Evolutionary conservation across 2,888 invertebrate genomes (phyloP), one percentile per base, ranked within the genome.

Genomic region (Ochlodes sylvanus): DNA sequence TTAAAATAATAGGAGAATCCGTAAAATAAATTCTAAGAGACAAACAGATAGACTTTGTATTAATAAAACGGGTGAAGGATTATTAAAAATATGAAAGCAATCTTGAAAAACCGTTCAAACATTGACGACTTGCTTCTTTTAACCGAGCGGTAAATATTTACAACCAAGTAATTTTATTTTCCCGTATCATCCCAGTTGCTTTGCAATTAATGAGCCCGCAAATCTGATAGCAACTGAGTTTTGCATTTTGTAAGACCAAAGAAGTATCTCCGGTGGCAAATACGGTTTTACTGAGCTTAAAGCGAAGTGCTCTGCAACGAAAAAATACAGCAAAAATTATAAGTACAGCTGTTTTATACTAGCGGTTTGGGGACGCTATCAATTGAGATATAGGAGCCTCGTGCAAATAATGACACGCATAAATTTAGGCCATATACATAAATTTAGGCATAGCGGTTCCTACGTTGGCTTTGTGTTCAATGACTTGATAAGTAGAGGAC

Each of bases 261-360:
- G 66, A 66, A 66, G 60, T 66, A 60, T 58, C 65, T 66, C 58
- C 65, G 27, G 65, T 66, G 58, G 65, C 65, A 66, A 66, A 66
- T 66, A 66, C 58, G 65, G 58, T 66, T 58, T 57, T 50, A 58
- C 58, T 66, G 21, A 66, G 65, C 65, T 66, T 57, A 57, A 21
- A 66, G 58, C 52, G 41, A 66, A 66, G 58, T 66, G 65, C 65
- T 66, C 41, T 50, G 58, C 14, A 38, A 65, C n/a, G 56, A 64
- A 65, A 64, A 63, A 58, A 65, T 58, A 65, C 58, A 41, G 41
- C 57, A 27, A 57, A 50, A 57, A 58, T 65, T 65, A 65, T 50
- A 58, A 57, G 57, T 50, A 38, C 47, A 57, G 57, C 47, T 65
- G 19, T 57, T 64, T 64, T 34, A 19, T 34, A 56, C 17, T 44